Conservation (phyloP, 2,888 invertebrate genomes). For the Eupithecia centaureata region DNA sequence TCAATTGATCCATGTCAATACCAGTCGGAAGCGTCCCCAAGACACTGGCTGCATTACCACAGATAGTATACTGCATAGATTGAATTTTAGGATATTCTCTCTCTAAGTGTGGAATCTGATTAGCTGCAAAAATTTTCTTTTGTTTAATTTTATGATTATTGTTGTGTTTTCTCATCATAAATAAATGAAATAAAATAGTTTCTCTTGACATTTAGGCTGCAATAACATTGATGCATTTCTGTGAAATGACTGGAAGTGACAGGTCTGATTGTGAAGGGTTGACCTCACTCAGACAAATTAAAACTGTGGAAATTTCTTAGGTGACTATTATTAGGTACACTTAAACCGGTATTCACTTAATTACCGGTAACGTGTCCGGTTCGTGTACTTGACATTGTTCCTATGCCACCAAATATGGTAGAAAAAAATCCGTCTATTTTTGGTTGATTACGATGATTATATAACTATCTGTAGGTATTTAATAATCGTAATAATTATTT, state of each 20-base stretch:
- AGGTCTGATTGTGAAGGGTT: constrained; percentile 27
- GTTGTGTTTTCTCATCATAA: too few species aligned
- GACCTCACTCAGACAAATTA: constrained; percentile 23
- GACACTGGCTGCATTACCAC: too few species aligned
- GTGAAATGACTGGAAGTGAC: constrained; percentile 12
- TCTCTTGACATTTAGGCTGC: constrained; percentile 39
- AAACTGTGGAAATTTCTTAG: constrained; percentile 10
- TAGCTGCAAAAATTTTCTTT: too few species aligned
- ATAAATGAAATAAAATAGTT: constrained; percentile 28
- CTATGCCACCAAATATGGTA: background rate
- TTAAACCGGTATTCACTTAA: background rate
- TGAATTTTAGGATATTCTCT: too few species aligned
- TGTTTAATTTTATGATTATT: too few species aligned
- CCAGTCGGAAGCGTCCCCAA: too few species aligned
- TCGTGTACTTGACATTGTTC: background rate
- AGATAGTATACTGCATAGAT: too few species aligned
- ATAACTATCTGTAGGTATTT: too few species aligned
- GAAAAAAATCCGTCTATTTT: background rate
- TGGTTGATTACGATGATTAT: too few species aligned
- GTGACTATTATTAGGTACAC: constrained; percentile 7
- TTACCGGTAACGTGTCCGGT: background rate
- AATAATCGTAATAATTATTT: too few species aligned
- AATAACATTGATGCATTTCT: constrained; percentile 46
- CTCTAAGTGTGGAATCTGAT: too few species aligned
- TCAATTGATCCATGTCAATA: too few species aligned